phyloP scores from a whole-genome alignment of 53 echinoderm and acorn worm genomes.

The Arbacia lixula region DNA sequence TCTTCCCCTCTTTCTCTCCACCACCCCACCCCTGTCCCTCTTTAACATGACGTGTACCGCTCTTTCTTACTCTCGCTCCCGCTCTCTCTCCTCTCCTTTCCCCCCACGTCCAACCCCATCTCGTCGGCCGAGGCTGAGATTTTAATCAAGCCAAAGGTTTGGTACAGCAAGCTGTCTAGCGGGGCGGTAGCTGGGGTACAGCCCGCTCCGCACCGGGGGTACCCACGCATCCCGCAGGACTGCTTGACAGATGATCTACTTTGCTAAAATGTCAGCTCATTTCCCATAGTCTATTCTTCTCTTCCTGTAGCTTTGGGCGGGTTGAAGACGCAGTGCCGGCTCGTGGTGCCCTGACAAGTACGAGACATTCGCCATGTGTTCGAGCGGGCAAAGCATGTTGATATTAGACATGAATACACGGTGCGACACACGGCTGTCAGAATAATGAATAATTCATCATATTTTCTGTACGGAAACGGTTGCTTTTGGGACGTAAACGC shows the following conservation, averaged over 20 bases:
- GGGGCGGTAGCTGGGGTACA: slow-evolving; percentile 1
- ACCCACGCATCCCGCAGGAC: slow-evolving; percentile 7
- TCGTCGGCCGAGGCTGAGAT: slow-evolving; percentile 9
- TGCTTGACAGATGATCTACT: slow-evolving; percentile 51
- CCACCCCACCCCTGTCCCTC: not conserved
- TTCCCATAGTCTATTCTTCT: not conserved
- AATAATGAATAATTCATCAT: no score
- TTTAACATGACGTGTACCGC: not conserved
- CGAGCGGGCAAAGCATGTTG: no score
- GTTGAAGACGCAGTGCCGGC: no score
- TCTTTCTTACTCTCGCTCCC: not conserved
- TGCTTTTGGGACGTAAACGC: no score
- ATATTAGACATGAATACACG: no score
- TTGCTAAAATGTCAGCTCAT: slow-evolving; percentile 54
- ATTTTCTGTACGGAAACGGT: no score
- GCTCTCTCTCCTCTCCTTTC: slow-evolving; percentile 4
- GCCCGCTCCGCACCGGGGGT: slow-evolving; percentile 6
- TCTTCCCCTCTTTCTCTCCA: not conserved
- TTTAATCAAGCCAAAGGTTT: slow-evolving; percentile 32
- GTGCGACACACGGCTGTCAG: no score
- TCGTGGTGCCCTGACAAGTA: no score
- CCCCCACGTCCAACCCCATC: slow-evolving; percentile 10
- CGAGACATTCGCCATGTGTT: no score
- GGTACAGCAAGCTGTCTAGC: slow-evolving; percentile 14
- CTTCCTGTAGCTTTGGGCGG: slow-evolving; percentile 16